A percentile compares a stretch with the other conserved stretches of the same genome.
Evolutionary conservation across 2,113 vertebrate species (phyloP).

Genomic region (Mola mola): DNA sequence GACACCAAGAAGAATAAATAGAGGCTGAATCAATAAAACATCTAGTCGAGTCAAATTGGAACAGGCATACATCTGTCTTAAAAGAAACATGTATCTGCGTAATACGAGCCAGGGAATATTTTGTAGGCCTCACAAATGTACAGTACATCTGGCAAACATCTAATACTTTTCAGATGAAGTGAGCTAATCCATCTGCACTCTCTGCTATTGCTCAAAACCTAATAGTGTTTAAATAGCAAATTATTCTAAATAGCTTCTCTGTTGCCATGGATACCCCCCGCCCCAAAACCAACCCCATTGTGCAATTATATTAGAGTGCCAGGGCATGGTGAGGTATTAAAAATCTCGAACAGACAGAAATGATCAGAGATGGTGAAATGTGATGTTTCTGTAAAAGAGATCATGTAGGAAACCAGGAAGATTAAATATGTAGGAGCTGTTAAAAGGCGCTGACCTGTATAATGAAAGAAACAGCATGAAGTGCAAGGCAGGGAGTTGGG

Average conservation of each 20-base stretch:
- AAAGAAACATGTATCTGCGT: slow-evolving; percentile 61
- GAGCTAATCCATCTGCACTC: slow-evolving; percentile 55
- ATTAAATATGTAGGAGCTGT: slow-evolving; percentile 80
- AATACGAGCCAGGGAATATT: slow-evolving; percentile 59
- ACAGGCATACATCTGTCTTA: slow-evolving; percentile 61
- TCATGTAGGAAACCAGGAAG: slow-evolving; percentile 71
- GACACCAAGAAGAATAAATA: slow-evolving; percentile 68
- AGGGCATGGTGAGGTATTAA: slow-evolving; percentile 74
- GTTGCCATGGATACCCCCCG: slow-evolving; percentile 76
- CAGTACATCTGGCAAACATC: slow-evolving; percentile 64
- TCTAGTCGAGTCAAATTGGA: slow-evolving; percentile 73
- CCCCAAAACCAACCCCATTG: slow-evolving; percentile 65
- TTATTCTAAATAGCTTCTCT: slow-evolving; percentile 78
- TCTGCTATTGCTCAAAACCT: slow-evolving; percentile 63
- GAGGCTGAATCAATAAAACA: slow-evolving; percentile 76
- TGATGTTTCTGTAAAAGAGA: slow-evolving; percentile 78
- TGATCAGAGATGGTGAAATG: slow-evolving; percentile 63
- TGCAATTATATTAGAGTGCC: slow-evolving; percentile 76
- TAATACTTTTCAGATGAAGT: slow-evolving; percentile 66
- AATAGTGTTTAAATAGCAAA: slow-evolving; percentile 79
- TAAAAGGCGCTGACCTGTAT: slow-evolving; percentile 82
- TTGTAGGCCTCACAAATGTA: slow-evolving; percentile 43
- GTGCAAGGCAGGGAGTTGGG: slow-evolving; percentile 53
- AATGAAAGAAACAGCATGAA: slow-evolving; percentile 83
- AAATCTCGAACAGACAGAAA: slow-evolving; percentile 67